Evolutionary conservation across 1,140 invertebrate genomes (phyloP).

Genomic region (Oreohelix idahoensis): DNA sequence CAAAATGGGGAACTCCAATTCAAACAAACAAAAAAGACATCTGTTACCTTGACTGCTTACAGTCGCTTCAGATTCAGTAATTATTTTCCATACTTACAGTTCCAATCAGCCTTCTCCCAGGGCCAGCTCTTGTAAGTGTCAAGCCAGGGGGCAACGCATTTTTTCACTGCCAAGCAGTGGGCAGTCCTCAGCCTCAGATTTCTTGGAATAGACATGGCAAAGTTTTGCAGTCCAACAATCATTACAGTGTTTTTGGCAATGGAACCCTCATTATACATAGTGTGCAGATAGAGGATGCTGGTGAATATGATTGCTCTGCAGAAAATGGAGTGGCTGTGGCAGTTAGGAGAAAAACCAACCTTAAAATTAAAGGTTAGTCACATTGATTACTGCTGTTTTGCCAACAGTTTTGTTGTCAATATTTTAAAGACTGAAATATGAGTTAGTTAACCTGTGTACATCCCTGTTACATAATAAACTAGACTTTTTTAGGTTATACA

Average conservation of each 20-base stretch:
- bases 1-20: too few relatives aligned
- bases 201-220: conserved; percentile 47
- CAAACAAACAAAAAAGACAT: too few relatives aligned
- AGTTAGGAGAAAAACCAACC: not conserved
- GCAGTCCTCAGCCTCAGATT: conserved; percentile 44
- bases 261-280: conserved; percentile 55
- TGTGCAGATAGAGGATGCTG: conserved; percentile 44
- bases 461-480: too few relatives aligned
- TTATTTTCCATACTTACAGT: too few relatives aligned
- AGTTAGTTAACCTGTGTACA: too few relatives aligned
- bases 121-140: conserved; percentile 47
- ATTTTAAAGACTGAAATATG: too few relatives aligned
- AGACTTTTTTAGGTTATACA: too few relatives aligned
- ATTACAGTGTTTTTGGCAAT: conserved; percentile 50
- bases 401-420: too few relatives aligned
- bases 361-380: conserved; percentile 20
- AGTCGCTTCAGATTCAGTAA: too few relatives aligned
- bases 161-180: conserved; percentile 57
- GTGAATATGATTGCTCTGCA: conserved; percentile 54
- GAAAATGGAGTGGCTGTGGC: conserved; percentile 52
- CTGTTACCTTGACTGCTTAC: too few relatives aligned
- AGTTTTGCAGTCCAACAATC: conserved; percentile 19
- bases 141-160: conserved; percentile 53
- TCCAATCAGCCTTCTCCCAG: conserved; percentile 52
- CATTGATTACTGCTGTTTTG: not conserved